Base-by-base conservation (phyloP, 2,888 invertebrate genomes). In the Cryptocheilus praepositus region DNA sequence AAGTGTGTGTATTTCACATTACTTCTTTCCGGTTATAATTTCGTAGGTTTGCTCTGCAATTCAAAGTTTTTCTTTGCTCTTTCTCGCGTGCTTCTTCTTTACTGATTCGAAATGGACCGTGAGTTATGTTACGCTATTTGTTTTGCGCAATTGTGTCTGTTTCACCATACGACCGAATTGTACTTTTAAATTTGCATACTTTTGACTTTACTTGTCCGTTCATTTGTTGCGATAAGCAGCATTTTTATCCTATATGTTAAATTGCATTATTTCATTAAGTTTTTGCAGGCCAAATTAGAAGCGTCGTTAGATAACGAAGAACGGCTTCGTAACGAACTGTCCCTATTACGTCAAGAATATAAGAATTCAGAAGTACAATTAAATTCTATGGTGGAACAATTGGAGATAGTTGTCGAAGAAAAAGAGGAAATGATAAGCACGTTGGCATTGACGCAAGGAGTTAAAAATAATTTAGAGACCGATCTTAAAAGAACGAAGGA, bases 241-340 rank as follows among this genome's bases (percentile, higher is more conserved):
- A 3, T 25, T 11, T 36, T 1, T 36, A 11, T 11, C 4, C 1
- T 11, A 11, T 11, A 36, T 8, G 1, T 11, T 36, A 7, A 49
- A 52, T 22, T n/a, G 13, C 43, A 49, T 28, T 46, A 43, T 67
- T 57, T 69, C 22, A 61, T 64, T 49, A 61, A 83, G 77, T 79
- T 80, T 73, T 49, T 89, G 51, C 83, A 88, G 55, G 78, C 81
- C 25, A 84, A 88, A 54, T 67, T 95, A 4, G 93, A 94, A 74
- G 90, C 91, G 0, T 92, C 93, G 0, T 89, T 94, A 83, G 91
- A 92, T 52, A 91, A 91, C 0, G 94, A 94, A 80, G 90, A 91
- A 46, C 92, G 93, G 74, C 86, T 93, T 44, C 92, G 93, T 75
- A 91, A 91, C 58, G 87, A 92, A 7, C 88, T 94, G 51, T 91